These are phyloP conservation scores for Caradrina clavipalpis DNA, from an alignment of 2,888 invertebrate genomes.

Conservation along the genomic window DNA sequence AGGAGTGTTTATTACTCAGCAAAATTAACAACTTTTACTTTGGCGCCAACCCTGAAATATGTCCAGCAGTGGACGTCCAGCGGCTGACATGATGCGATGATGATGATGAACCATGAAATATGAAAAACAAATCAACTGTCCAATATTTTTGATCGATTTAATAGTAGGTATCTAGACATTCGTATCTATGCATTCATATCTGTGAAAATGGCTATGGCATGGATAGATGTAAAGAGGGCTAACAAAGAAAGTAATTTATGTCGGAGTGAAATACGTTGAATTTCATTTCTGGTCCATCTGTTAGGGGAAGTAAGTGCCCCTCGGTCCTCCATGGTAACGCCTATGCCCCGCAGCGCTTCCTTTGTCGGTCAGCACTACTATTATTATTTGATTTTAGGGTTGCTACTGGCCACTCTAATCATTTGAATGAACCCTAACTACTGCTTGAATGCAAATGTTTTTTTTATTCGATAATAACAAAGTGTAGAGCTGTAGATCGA, in stretches of 20 bases:
- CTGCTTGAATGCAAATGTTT: slow-evolving; percentile 9
- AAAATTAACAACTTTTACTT: not conserved
- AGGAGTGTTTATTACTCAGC: not conserved
- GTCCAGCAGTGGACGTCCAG: too few species aligned
- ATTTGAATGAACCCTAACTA: not conserved
- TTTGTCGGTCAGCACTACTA: slow-evolving; percentile 23
- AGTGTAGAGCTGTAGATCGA: not conserved
- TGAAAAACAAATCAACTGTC: too few species aligned
- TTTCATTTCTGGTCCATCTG: slow-evolving; percentile 29
- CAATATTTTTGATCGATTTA: too few species aligned
- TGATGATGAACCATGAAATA: too few species aligned
- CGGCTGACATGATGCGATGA: too few species aligned
- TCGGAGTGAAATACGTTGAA: slow-evolving; percentile 5
- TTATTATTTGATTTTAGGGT: slow-evolving; percentile 26
- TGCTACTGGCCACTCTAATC: slow-evolving; percentile 8
- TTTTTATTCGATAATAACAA: slow-evolving; percentile 15
- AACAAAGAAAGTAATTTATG: slow-evolving; percentile 29
- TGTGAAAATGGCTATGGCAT: too few species aligned
- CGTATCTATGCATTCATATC: too few species aligned
- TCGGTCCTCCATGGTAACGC: slow-evolving; percentile 56
- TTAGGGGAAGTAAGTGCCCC: slow-evolving; percentile 49
- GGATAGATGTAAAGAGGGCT: slow-evolving; percentile 7
- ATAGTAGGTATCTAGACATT: too few species aligned
- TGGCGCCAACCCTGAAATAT: not conserved
- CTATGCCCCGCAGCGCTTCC: slow-evolving; percentile 43